phyloP scores from a whole-genome alignment of 2,888 invertebrate species.

The Lasioglossum lativentre region DNA sequence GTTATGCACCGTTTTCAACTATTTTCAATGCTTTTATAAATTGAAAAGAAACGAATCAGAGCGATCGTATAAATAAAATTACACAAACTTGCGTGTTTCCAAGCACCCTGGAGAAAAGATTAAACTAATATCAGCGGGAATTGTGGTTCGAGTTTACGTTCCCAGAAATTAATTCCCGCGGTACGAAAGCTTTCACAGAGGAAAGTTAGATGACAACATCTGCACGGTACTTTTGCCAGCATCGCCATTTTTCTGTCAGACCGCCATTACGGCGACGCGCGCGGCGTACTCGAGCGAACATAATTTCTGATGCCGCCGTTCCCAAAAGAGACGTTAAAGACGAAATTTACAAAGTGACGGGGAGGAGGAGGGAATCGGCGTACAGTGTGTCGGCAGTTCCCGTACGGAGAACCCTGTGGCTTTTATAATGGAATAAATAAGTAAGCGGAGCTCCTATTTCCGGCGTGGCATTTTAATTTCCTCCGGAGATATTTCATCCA shows the following conservation, averaged over 20 bases:
- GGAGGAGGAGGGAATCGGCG: conserved; percentile 3
- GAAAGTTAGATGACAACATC: neutral
- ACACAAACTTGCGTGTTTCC: too few relatives aligned
- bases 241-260: neutral
- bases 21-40: neutral
- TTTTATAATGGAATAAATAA: conserved; percentile 71
- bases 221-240: neutral
- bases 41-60: neutral
- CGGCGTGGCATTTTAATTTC: conserved; percentile 75
- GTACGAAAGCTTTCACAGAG: neutral
- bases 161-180: neutral
- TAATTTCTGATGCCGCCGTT: conserved; percentile 25
- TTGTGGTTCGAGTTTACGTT: neutral
- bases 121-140: neutral
- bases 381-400: neutral
- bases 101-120: neutral
- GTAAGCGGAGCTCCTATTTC: conserved; percentile 61
- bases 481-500: conserved; percentile 73
- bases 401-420: conserved; percentile 28
- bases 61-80: neutral
- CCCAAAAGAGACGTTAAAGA: conserved; percentile 37
- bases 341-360: conserved; percentile 20
- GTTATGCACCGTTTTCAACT: neutral
- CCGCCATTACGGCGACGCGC: neutral
- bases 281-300: neutral